Percentiles rank a stretch among this genome's conserved stretches.
Conservation (phyloP, 1,140 invertebrate species). For the Drosophila mayri region DNA sequence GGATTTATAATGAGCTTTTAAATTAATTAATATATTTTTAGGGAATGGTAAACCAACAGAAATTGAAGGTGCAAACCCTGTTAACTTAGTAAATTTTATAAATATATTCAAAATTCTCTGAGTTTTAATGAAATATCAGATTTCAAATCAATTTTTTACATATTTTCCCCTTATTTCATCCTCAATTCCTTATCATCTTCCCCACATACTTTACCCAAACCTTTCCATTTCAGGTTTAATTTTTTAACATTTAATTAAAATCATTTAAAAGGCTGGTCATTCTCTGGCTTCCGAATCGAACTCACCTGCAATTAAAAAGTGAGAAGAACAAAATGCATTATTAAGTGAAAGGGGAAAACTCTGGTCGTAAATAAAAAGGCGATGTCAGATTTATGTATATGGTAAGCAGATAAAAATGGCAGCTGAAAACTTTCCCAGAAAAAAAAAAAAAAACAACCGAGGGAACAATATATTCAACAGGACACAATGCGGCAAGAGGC, state of each 20-base stretch:
- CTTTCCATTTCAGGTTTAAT: neutral
- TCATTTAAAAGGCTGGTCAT: slow-evolving; percentile 7
- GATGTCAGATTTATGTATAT: slow-evolving; percentile 26
- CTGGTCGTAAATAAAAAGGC: slow-evolving; percentile 28
- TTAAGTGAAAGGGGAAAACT: slow-evolving; percentile 49
- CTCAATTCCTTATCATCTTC: neutral
- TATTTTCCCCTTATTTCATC: neutral
- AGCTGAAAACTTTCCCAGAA: slow-evolving; percentile 69
- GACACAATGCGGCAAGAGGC: slow-evolving; percentile 33
- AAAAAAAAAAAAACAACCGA: neutral
- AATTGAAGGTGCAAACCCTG: too few relatives aligned
- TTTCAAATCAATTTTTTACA: too few relatives aligned
- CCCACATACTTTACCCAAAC: slow-evolving; percentile 34
- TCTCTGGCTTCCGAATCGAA: slow-evolving; percentile 17
- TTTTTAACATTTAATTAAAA: neutral
- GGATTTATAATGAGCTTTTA: too few relatives aligned
- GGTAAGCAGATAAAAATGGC: slow-evolving; percentile 34
- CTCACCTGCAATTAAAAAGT: slow-evolving; percentile 69
- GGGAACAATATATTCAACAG: slow-evolving; percentile 6
- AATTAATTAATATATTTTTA: too few relatives aligned
- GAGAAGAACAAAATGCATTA: slow-evolving; percentile 44
- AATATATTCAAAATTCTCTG: too few relatives aligned
- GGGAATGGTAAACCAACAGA: too few relatives aligned
- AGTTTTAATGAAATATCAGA: too few relatives aligned
- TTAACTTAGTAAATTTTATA: neutral